Conservation (phyloP, 2,888 invertebrate species). For the Oxytorus armatus region DNA sequence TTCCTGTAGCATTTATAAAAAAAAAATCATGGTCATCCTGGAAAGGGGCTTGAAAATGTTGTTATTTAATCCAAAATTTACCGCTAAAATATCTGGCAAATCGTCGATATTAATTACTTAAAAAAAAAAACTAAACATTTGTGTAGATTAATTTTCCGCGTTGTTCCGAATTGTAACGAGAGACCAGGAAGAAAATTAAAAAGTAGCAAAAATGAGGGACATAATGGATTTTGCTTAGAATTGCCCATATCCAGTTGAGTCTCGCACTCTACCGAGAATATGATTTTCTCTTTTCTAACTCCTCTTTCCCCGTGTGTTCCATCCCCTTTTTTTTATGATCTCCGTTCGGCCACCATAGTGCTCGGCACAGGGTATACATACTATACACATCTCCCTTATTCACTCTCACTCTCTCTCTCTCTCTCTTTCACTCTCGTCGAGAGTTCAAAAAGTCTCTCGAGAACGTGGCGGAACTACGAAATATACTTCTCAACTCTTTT, state of each 20-base stretch:
- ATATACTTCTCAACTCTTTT: constrained; percentile 78
- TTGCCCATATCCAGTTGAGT: constrained; percentile 8
- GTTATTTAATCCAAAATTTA: not conserved
- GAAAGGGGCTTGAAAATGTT: not conserved
- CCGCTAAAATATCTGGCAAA: not conserved
- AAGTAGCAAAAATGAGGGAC: too few species aligned
- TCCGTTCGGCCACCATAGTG: constrained; percentile 36
- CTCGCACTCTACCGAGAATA: constrained; percentile 56
- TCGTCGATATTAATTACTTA: too few species aligned
- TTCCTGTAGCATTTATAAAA: not conserved
- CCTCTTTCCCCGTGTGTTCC: constrained; percentile 17
- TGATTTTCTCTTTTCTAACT: constrained; percentile 58
- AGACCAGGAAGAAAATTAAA: not conserved
- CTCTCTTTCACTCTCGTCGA: constrained; percentile 36
- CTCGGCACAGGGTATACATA: constrained; percentile 17
- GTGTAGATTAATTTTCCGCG: too few species aligned
- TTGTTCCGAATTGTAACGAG: not conserved
- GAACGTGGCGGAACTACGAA: constrained; percentile 83
- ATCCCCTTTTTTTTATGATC: constrained; percentile 56
- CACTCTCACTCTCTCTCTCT: not conserved
- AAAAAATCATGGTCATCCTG: not conserved
- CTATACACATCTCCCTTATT: not conserved
- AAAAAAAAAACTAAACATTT: too few species aligned
- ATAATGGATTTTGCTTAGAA: constrained; percentile 1
- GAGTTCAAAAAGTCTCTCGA: constrained; percentile 73